Evolutionary conservation across 2,888 invertebrate genomes (phyloP).

Genomic region (Protophormia terraenovae): DNA sequence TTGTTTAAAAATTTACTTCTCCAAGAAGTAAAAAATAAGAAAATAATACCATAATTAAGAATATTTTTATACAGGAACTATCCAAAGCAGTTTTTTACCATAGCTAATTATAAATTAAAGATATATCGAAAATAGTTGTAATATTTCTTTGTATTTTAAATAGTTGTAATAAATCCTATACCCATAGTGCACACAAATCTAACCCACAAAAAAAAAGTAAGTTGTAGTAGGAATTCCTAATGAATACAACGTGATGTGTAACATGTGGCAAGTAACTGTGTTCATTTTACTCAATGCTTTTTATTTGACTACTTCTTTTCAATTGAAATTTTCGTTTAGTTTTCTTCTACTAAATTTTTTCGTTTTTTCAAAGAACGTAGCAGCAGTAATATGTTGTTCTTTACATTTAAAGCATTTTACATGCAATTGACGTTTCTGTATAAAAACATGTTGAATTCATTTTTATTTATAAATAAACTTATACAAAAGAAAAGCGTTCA

Average conservation of each 20-base stretch:
- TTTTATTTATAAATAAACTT: conserved; percentile 1
- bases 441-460: conserved; percentile 29
- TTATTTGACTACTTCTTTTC: conserved; percentile 42
- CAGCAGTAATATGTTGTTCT: not conserved
- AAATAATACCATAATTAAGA: too few relatives aligned
- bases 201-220: not conserved
- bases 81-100: too few relatives aligned
- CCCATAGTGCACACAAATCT: conserved; percentile 5
- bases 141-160: too few relatives aligned
- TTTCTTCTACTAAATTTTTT: not conserved
- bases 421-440: conserved; percentile 44
- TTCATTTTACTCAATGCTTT: conserved; percentile 44
- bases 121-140: too few relatives aligned
- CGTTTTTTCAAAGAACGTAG: not conserved
- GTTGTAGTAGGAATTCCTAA: conserved; percentile 51
- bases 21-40: too few relatives aligned
- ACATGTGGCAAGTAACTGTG: conserved; percentile 54
- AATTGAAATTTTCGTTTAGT: conserved; percentile 37
- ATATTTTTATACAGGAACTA: too few relatives aligned
- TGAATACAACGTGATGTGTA: conserved; percentile 62
- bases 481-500: not conserved
- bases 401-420: conserved; percentile 17
- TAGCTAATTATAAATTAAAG: too few relatives aligned
- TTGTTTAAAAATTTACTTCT: too few relatives aligned
- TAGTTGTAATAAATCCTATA: not conserved